Base-by-base conservation (phyloP, 2,113 vertebrate genomes). In the Sebastes schlegelii region DNA sequence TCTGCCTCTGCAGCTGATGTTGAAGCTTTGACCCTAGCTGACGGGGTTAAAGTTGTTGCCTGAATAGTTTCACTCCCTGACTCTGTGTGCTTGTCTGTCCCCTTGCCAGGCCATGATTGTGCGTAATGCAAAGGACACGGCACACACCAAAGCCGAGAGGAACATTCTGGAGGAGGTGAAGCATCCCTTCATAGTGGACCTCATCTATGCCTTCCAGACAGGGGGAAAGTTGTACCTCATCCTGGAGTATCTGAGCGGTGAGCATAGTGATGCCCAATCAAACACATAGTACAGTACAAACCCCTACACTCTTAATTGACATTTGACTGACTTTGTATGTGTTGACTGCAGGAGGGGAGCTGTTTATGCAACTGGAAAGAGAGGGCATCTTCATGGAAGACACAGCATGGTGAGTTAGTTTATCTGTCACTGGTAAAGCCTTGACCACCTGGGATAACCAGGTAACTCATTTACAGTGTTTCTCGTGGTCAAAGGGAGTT, bases 311-410 rank as follows among this genome's bases (percentile, higher is more conserved):
- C 57, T 51, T 26, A 13, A 64, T 8, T 76, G 23, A 10, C 12
- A 60, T 75, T 40, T 61, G 40, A 57, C 23, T 75, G 43, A 54
- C 52, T 82, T 52, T n/a, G 0, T 68, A 3, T 87, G 16, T 83
- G 34, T 19, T 71, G 78, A 6, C 90, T 92, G 66, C 86, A 99
- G 98, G 98, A 93, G 98, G 98, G 92, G 98, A 99, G 95, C 95
- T 99, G 92, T 99, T 99, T 92, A 99, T 99, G 98, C 98, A 99
- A 94, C 95, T 99, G 93, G 98, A 99, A 88, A 96, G 97, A 95
- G 98, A 99, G 87, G 98, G 98, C 85, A 98, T 99, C 94, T 99
- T 99, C 96, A 98, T 99, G 98, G 98, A 99, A 92, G 98, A 99
- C 92, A 99, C 98, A 13, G 98, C 98, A 78, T 99, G 98, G 98